These are phyloP conservation scores for Cosmia pyralina DNA, from an alignment of 2,888 invertebrate species.

Conservation along the genomic window DNA sequence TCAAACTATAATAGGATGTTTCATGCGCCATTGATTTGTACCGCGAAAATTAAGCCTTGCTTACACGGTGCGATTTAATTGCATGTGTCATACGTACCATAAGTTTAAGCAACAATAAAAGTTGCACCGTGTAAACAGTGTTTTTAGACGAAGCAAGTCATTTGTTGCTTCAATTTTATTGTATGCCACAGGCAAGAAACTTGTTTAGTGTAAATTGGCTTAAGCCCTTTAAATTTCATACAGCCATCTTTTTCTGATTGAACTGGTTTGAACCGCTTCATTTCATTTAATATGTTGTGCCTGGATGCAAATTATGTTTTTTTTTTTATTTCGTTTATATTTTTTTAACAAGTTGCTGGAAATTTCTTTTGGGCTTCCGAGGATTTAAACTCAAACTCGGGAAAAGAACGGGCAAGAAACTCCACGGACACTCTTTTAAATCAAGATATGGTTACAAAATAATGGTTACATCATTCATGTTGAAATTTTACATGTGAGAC, in stretches of 20 bases:
- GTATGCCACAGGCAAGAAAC: neutral
- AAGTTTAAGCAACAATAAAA: too few species aligned
- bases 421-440: too few species aligned
- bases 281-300: conserved; percentile 13
- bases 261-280: conserved; percentile 40
- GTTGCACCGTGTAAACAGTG: too few species aligned
- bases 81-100: too few species aligned
- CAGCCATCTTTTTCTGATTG: conserved; percentile 28
- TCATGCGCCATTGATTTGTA: conserved; percentile 67
- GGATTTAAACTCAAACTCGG: too few species aligned
- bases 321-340: neutral
- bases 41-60: conserved; percentile 4
- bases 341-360: neutral
- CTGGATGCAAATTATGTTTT: conserved; percentile 30
- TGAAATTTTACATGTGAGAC: too few species aligned
- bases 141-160: too few species aligned
- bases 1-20: conserved; percentile 74
- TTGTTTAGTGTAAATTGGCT: neutral
- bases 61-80: neutral
- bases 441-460: too few species aligned
- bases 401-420: too few species aligned
- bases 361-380: neutral
- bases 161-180: too few species aligned
- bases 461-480: too few species aligned
- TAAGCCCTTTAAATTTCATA: conserved; percentile 19